Evolutionary conservation across 2,797 vertebrate genomes (phyloP).

Genomic region (Tinamus major): DNA sequence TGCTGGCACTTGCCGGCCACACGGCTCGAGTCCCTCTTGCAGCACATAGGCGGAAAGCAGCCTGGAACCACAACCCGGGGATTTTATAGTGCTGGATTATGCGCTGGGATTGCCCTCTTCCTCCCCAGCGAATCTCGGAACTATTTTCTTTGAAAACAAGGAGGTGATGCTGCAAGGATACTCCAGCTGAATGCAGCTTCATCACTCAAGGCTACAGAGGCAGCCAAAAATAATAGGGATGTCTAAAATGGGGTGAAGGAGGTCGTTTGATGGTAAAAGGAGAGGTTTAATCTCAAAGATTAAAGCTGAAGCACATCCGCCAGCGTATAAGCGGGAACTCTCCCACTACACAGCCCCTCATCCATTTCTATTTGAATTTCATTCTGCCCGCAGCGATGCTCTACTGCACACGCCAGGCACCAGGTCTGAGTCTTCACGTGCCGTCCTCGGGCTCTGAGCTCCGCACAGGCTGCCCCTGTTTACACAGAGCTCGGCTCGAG

Average conservation of each 20-base stretch:
- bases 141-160: constrained; percentile 57
- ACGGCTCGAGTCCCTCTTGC: constrained; percentile 3
- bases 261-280: neutral
- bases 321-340: neutral
- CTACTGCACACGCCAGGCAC: neutral
- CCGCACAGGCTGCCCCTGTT: fast-evolving
- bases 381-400: neutral
- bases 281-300: neutral
- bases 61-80: constrained; percentile 43
- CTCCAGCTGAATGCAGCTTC: neutral
- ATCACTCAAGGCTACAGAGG: neutral
- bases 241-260: neutral
- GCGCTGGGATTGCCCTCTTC: neutral
- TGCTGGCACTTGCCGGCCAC: constrained; percentile 39
- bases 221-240: constrained; percentile 45
- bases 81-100: constrained; percentile 59
- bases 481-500: constrained; percentile 21
- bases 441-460: neutral
- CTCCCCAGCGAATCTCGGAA: neutral
- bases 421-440: neutral
- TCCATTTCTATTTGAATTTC: constrained; percentile 6
- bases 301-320: constrained; percentile 11
- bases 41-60: neutral
- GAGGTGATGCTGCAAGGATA: constrained; percentile 26
- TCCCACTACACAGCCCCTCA: fast-evolving